A percentile compares a stretch with the other conserved stretches of the same genome.
These are phyloP conservation scores for Nothocercus nigrocapillus DNA, from an alignment of 2,113 vertebrate genomes.

Conservation along the genomic window DNA sequence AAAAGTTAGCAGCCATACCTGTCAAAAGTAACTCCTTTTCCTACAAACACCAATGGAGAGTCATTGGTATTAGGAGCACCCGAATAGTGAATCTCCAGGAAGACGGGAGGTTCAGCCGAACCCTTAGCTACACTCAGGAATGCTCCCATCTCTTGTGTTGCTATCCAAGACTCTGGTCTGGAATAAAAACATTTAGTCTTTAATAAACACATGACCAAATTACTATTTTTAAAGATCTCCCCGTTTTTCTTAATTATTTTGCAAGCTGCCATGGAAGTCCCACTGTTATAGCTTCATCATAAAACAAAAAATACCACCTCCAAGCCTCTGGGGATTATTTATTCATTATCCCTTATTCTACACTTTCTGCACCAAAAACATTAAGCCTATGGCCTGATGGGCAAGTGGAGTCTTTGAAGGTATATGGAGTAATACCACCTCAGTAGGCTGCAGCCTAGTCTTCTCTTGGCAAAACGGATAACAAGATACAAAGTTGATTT, in stretches of 20 bases:
- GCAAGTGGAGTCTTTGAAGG: not conserved
- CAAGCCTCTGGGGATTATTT: not conserved
- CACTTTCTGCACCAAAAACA: not conserved
- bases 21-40: conserved; percentile 97
- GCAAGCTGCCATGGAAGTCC: not conserved
- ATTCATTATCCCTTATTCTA: not conserved
- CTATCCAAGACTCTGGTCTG: conserved; percentile 90
- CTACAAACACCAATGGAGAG: conserved; percentile 88
- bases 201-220: not conserved
- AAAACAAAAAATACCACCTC: not conserved
- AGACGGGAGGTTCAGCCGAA: conserved; percentile 93
- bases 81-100: conserved; percentile 93
- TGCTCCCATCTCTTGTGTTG: conserved; percentile 91
- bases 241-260: not conserved
- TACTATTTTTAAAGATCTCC: not conserved
- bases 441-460: not conserved
- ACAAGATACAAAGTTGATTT: not conserved
- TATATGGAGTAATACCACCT: not conserved
- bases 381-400: not conserved
- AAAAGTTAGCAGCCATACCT: conserved; percentile 78
- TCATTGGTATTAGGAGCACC: conserved; percentile 79
- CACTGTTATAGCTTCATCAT: not conserved
- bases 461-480: not conserved
- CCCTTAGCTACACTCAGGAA: conserved; percentile 95
- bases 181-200: not conserved